Base-by-base conservation (phyloP, 92 coral and sea anemone genomes). In the Epizoanthus ramosus region DNA sequence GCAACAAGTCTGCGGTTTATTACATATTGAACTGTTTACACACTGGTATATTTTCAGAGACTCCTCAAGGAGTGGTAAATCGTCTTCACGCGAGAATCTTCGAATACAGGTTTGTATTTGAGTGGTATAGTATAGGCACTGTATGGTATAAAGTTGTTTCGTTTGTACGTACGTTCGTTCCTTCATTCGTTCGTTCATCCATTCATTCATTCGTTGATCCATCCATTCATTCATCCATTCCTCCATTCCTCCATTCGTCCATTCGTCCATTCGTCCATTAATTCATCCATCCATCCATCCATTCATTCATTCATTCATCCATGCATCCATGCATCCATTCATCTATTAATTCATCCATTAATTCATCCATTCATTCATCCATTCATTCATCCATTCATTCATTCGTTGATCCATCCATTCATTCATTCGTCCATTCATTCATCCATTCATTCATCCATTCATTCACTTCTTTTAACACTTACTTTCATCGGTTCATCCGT, bases 11-110 rank as follows among this genome's bases (percentile, higher is more conserved):
- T 50, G 15, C 54, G 14, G 54, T 9, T 10, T 50, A 9, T 10
- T 50, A 50, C 7, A 50, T 50, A 50, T 12, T 50, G 16, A 50
- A 50, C 14, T 9, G 1, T 50, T 28, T 16, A 37, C 9, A 4
- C 15, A 31, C 5, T 24, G 43, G 84, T 83, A 39, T 66, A 6
- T 84, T 50, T 84, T 66, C 82, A 93, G 98, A 70, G 98, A 93
- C 74, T 84, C 98, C 17, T 80, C 94, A 24, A 88, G 97, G 52
- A 93, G 97, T 82, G 94, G 98, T 21, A 87, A 80, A 45, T 58
- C 89, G 13, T 83, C 80, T 33, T 33, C 82, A 13, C 88, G 88
- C 14, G 94, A 90, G 47, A 79, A 85, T 54, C 84, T 80, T 39
- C 57, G 82, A 41, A 22, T 77, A 41, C 82, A 77, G 82, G 82